A percentile compares a stretch with the other conserved stretches of the same genome.
These are phyloP conservation scores for Drosophila testacea DNA, from an alignment of 2,888 invertebrate genomes.

Conservation along the genomic window DNA sequence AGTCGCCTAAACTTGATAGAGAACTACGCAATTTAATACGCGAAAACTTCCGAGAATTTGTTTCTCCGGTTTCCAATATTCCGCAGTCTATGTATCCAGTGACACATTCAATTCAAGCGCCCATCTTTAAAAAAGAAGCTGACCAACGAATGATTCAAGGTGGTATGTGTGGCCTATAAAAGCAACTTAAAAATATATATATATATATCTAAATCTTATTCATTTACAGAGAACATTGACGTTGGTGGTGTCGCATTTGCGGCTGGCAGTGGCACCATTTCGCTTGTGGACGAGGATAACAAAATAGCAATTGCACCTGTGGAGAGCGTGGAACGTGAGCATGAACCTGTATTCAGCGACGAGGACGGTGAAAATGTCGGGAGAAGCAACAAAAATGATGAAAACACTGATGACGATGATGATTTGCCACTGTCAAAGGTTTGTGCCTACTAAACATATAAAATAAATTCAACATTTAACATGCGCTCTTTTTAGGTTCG, in stretches of 20 bases:
- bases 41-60: conserved; percentile 96
- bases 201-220: conserved; percentile 13
- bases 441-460: conserved; percentile 45
- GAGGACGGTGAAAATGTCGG: conserved; percentile 89
- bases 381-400: conserved; percentile 81
- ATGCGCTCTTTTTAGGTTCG: conserved; percentile 76
- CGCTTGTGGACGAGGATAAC: conserved; percentile 72
- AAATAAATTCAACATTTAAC: background rate
- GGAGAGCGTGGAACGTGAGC: conserved; percentile 83
- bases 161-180: conserved; percentile 29
- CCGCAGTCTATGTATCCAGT: conserved; percentile 71
- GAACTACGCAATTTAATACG: conserved; percentile 91
- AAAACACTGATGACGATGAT: conserved; percentile 86
- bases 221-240: conserved; percentile 52
- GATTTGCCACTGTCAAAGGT: conserved; percentile 93
- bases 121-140: conserved; percentile 81
- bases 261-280: conserved; percentile 36
- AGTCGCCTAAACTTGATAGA: conserved; percentile 88
- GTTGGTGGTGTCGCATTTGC: conserved; percentile 33
- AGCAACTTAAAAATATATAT: background rate
- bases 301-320: conserved; percentile 56
- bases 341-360: conserved; percentile 82
- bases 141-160: conserved; percentile 71
- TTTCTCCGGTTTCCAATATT: conserved; percentile 66
- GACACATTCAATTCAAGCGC: conserved; percentile 69